Percentiles rank a stretch among this genome's conserved stretches.
Evolutionary conservation across 2,888 invertebrate genomes (phyloP).

Genomic region (Spialia ferax): DNA sequence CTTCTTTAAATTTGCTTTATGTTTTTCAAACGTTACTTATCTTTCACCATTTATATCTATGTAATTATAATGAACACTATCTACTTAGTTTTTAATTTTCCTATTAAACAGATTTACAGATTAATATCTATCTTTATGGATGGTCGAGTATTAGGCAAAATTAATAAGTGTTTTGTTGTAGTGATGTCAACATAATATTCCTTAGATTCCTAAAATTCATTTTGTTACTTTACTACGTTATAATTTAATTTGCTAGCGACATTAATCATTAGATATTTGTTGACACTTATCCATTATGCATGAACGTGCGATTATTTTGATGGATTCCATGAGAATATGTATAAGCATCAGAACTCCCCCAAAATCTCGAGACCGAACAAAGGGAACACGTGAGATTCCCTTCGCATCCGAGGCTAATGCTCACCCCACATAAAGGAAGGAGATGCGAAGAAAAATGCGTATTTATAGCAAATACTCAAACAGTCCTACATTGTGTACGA

Average conservation of each 20-base stretch:
- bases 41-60: no score
- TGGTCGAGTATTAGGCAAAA: no score
- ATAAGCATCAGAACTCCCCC: conserved; percentile 83
- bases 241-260: conserved; percentile 9
- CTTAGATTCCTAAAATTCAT: neutral
- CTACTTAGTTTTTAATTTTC: no score
- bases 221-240: neutral
- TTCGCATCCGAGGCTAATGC: conserved; percentile 78
- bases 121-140: no score
- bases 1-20: no score
- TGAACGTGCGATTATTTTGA: conserved; percentile 83
- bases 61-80: no score
- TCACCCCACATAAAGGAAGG: conserved; percentile 82
- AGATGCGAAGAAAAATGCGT: conserved; percentile 86
- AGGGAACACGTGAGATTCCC: conserved; percentile 83
- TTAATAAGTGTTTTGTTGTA: neutral
- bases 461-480: conserved; percentile 88
- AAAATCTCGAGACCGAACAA: conserved; percentile 85
- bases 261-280: conserved; percentile 61
- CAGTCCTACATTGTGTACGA: conserved; percentile 87
- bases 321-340: conserved; percentile 82
- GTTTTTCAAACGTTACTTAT: no score
- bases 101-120: no score
- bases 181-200: neutral
- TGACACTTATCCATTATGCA: conserved; percentile 81